A percentile compares a stretch with the other conserved stretches of the same genome.
Evolutionary conservation across 2,888 invertebrate genomes (phyloP).

Genomic region (Cinara cedri): DNA sequence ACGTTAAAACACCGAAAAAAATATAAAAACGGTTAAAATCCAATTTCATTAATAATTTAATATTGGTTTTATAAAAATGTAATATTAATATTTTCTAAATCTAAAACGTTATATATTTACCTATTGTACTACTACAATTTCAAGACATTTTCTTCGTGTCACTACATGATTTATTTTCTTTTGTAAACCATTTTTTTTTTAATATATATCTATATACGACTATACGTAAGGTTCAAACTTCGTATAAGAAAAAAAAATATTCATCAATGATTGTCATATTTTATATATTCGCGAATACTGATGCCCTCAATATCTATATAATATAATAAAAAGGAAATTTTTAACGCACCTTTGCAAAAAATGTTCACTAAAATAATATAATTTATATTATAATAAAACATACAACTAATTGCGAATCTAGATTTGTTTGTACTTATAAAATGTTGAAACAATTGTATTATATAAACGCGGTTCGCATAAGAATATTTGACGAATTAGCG

Average conservation of each 20-base stretch:
- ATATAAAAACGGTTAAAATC: no score
- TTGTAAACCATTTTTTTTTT: slow-evolving; percentile 24
- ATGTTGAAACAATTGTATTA: no score
- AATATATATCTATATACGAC: background rate
- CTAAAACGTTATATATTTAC: background rate
- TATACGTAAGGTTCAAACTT: background rate
- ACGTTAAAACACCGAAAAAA: no score
- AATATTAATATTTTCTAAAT: background rate
- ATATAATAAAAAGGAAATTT: no score
- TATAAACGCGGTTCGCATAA: no score
- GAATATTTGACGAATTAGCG: no score
- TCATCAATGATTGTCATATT: slow-evolving; percentile 8
- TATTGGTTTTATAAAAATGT: slow-evolving; percentile 13
- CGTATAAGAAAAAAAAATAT: background rate
- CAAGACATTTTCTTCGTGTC: slow-evolving; percentile 26
- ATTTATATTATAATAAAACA: no score
- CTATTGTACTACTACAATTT: background rate
- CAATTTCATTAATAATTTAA: background rate
- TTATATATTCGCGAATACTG: background rate
- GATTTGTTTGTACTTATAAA: no score
- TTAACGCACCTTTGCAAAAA: no score
- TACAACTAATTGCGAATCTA: no score
- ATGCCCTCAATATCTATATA: background rate
- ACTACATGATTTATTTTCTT: slow-evolving; percentile 34
- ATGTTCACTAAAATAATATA: no score